Conservation (phyloP, 1,140 invertebrate species). For the Bombus breviceps region DNA sequence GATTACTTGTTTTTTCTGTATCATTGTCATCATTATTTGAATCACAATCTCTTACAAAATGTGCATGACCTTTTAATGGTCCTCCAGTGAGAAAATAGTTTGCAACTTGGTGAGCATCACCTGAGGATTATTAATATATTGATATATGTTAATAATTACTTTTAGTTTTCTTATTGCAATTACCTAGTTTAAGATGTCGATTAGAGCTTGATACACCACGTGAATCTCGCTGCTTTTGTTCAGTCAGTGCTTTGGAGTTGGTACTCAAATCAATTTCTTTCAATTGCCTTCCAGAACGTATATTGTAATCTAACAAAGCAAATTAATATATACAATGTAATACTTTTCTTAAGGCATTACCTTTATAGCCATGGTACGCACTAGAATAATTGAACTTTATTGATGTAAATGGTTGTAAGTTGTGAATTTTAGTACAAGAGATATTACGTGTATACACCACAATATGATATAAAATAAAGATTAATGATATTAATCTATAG, state of each 20-base stretch:
- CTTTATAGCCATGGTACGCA: conserved; percentile 24
- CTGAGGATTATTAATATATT: conserved; percentile 32
- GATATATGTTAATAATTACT: not conserved
- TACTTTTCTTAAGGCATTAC: conserved; percentile 27
- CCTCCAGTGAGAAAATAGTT: conserved; percentile 74
- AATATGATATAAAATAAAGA: conserved; percentile 37
- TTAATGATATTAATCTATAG: conserved; percentile 11
- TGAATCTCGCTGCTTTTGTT: conserved; percentile 36
- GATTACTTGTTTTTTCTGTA: not conserved
- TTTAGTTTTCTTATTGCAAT: not conserved
- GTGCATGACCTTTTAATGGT: conserved; percentile 55
- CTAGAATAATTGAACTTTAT: not conserved
- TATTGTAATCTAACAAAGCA: conserved; percentile 49
- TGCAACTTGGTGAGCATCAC: conserved; percentile 67
- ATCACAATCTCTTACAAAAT: conserved; percentile 46
- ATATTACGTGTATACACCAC: conserved; percentile 9
- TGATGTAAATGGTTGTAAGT: not conserved
- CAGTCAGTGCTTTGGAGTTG: conserved; percentile 33
- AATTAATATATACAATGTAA: not conserved
- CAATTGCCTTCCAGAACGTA: conserved; percentile 47
- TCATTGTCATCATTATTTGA: conserved; percentile 11
- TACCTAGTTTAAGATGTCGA: conserved; percentile 40
- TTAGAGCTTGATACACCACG: conserved; percentile 52
- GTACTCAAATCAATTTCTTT: conserved; percentile 33
- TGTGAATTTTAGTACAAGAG: conserved; percentile 9